phyloP scores from a whole-genome alignment of 1,140 invertebrate genomes.

The Drosophila grimshawi region DNA sequence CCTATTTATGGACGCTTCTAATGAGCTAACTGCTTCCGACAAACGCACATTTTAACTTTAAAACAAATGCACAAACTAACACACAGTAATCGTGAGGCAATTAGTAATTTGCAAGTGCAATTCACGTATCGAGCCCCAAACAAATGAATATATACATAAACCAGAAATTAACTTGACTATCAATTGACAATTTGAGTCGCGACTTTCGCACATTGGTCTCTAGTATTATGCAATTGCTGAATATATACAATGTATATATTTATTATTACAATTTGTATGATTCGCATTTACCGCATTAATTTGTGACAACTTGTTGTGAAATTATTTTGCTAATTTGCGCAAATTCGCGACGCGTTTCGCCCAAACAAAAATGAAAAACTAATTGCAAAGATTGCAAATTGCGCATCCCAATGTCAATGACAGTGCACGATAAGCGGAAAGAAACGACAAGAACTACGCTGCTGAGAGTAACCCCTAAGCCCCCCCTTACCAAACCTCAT shows the following conservation, averaged over 20 bases:
- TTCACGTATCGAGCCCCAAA: background rate
- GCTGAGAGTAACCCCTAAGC: background rate
- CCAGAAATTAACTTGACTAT: background rate
- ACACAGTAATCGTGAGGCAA: conserved; percentile 57
- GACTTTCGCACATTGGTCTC: conserved; percentile 23
- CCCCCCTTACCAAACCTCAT: background rate
- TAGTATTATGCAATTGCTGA: conserved; percentile 13
- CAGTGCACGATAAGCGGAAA: conserved; percentile 42
- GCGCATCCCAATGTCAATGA: conserved; percentile 76
- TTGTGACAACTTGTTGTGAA: conserved; percentile 10
- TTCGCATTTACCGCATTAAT: conserved; percentile 59
- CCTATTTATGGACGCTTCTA: conserved; percentile 67
- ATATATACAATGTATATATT: background rate
- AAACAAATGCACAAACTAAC: conserved; percentile 4
- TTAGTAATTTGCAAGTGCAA: conserved; percentile 45
- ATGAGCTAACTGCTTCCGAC: conserved; percentile 71
- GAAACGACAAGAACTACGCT: background rate
- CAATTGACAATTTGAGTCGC: conserved; percentile 10
- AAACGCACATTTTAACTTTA: conserved; percentile 77
- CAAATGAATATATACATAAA: background rate
- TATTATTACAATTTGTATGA: background rate
- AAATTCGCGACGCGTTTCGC: conserved; percentile 59
- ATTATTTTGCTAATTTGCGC: conserved; percentile 47
- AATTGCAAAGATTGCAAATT: conserved; percentile 59
- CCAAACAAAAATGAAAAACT: conserved; percentile 67